Base-by-base conservation (phyloP, 2,888 invertebrate genomes). In the Caenorhabditis sinica region DNA sequence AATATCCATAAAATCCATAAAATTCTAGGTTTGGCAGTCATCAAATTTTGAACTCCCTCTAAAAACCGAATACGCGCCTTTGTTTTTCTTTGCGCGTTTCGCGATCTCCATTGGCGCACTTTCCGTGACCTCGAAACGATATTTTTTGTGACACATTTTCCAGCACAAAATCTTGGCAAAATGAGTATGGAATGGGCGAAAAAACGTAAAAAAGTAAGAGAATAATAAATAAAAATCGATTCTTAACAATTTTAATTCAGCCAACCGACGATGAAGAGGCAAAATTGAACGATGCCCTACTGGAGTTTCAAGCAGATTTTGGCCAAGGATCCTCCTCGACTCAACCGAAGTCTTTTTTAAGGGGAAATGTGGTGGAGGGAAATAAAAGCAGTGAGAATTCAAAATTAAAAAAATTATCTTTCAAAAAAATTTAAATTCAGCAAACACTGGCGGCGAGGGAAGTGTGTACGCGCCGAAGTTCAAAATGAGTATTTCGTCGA, bases 321-420 rank as follows among this genome's bases (percentile, higher is more conserved):
- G 85, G 85, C 4, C 85, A 85, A 20, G 20, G 49, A 4, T 60
- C 76, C 2, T 43, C 68, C n/a, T 25, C 68, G 5, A 23, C 69
- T 9, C 73, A 82, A 30, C 79, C 86, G 2, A 98, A 97, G 94
- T 96, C 97, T 58, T 99, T 99, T 97, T 96, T 99, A 8, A 97
- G 98, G 94, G 98, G 98, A 79, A 98, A 97, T 73, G 96, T 97
- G 0, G 98, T 98, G 15, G 90, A 91, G 43, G 90, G 90, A 51
- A 89, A 89, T 66, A 89, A 90, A 66, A 81, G 73, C 20, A 74
- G 88, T 88, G 36, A 45, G 75, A 65, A n/a, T 36, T n/a, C 9
- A 9, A 6, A 20, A 20, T 11, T 17, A 6, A n/a, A 68, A 80
- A 66, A 58, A n/a, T 25, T 15, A 36, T n/a, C n/a, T n/a, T n/a